Base-by-base conservation (phyloP, 2,888 invertebrate genomes). In the Teleiodes luculella region DNA sequence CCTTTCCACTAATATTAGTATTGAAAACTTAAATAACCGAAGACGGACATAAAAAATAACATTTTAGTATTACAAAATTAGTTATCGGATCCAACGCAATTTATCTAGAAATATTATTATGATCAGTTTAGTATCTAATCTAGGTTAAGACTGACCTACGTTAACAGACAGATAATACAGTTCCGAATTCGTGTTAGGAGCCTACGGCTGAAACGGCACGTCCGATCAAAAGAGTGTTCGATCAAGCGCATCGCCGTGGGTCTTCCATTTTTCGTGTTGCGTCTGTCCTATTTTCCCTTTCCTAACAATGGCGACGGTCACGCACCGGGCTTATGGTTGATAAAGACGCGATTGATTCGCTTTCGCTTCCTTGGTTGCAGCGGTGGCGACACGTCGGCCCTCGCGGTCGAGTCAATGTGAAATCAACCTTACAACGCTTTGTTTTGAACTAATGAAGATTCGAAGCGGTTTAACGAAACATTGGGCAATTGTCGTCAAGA, bases 271-370 rank as follows among this genome's bases (percentile, higher is more conserved):
- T 80, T 77, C 75, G 75, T 71, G 74, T 72, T 63, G 69, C 70
- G 75, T 78, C 72, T 72, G 84, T 80, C 83, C 86, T 66, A 81
- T 86, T 87, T 85, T 84, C 81, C 76, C 79, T 86, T 86, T 82
- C 78, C 77, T 75, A 84, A 88, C 86, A 85, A 85, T 83, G 80
- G 86, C 83, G 80, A 81, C 83, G 80, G 84, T 86, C 86, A 87
- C 87, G 87, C 85, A 79, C 74, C 73, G 70, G 70, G 68, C 78
- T 77, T 75, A 80, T 82, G 80, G n/a, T n/a, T n/a, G n/a, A n/a
- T n/a, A 77, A 79, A 78, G 74, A 62, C 62, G 67, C 83, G 76
- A 86, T 86, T 82, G 84, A 84, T 85, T 83, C 87, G 89, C 89
- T 89, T 89, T 89, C 88, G 86, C 81, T 83, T 84, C 83, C 80